These are phyloP conservation scores for Steinernema carpocapsae DNA, from an alignment of 2,888 invertebrate species.

Conservation along the genomic window DNA sequence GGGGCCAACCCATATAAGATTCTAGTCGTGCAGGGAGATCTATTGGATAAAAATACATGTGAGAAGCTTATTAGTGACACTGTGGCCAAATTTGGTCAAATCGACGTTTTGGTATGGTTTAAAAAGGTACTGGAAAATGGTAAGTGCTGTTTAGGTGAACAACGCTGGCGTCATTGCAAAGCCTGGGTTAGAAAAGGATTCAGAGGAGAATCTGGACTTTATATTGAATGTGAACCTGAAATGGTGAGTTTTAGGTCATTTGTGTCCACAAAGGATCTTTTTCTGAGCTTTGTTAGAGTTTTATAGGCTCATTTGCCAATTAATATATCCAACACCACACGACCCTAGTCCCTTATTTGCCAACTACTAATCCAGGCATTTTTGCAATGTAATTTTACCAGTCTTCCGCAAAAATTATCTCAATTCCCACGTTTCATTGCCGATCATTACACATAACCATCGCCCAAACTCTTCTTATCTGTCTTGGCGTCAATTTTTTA, in stretches of 20 bases:
- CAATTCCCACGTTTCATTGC: no score
- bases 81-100: constrained; percentile 35
- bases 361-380: no score
- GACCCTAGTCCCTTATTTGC: no score
- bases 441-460: no score
- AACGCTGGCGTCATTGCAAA: constrained; percentile 38
- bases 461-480: not conserved
- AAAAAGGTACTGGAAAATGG: no score
- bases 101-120: constrained; percentile 36
- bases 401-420: no score
- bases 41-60: constrained; percentile 20
- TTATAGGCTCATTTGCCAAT: no score
- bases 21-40: constrained; percentile 23
- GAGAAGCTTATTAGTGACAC: constrained; percentile 36
- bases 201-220: constrained; percentile 18
- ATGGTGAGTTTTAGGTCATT: constrained; percentile 15
- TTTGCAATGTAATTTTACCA: no score
- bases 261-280: no score
- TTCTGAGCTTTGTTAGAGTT: no score
- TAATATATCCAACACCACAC: no score
- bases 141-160: constrained; percentile 25
- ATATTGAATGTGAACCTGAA: constrained; percentile 15
- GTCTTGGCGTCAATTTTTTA: constrained; percentile 20
- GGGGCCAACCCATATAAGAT: not conserved
- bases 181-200: not conserved